Evolutionary conservation across 2,797 vertebrate genomes (phyloP).

Genomic region (Lacerta bilineata): DNA sequence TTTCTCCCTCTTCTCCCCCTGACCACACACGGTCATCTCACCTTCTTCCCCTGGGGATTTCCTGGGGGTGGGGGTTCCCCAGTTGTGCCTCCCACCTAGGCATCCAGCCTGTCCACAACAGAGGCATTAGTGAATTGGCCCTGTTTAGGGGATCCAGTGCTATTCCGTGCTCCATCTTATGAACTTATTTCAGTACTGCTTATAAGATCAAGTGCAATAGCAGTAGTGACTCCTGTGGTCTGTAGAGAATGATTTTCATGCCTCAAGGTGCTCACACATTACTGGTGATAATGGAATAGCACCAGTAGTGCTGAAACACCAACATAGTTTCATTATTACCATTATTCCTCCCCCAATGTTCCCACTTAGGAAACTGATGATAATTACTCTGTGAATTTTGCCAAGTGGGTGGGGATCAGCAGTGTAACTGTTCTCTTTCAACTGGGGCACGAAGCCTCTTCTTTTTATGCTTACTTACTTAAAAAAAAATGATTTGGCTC

Average conservation of each 20-base stretch:
- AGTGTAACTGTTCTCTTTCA: neutral
- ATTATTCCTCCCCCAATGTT: constrained; percentile 12
- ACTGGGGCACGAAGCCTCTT: neutral
- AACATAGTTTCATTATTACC: constrained; percentile 5
- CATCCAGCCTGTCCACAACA: neutral
- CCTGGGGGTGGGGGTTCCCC: no score
- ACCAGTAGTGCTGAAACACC: constrained; percentile 20
- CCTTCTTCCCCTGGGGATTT: no score
- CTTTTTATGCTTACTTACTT: neutral
- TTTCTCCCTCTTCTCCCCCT: no score
- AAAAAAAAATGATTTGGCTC: neutral
- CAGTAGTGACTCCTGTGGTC: neutral
- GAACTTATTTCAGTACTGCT: neutral
- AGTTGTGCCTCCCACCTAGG: no score
- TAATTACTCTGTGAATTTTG: constrained; percentile 26
- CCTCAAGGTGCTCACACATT: constrained; percentile 30
- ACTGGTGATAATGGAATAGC: constrained; percentile 33
- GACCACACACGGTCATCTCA: no score
- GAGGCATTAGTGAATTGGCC: neutral
- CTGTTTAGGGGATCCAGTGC: neutral
- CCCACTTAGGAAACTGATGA: constrained; percentile 4
- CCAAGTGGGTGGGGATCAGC: neutral
- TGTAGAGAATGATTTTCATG: neutral
- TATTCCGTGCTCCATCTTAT: neutral
- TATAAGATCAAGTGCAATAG: neutral